A percentile compares a stretch with the other conserved stretches of the same genome.
phyloP scores from a whole-genome alignment of 2,113 vertebrate species.

The Microtus montanus region DNA sequence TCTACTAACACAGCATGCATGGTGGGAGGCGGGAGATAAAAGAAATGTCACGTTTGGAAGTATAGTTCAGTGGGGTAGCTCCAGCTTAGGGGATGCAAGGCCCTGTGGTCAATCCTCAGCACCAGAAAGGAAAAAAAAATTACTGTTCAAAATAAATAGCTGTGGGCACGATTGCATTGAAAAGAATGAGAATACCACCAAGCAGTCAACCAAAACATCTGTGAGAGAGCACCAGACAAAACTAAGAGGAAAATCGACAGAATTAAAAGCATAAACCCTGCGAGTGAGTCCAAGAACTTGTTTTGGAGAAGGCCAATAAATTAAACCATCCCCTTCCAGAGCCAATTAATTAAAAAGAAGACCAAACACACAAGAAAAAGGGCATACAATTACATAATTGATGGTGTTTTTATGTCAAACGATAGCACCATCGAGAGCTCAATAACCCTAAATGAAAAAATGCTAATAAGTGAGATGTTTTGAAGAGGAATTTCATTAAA shows the following conservation, averaged over 20 bases:
- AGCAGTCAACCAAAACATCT: not conserved
- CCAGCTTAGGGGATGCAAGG: not conserved
- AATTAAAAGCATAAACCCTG: not conserved
- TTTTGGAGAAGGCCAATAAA: slow-evolving; percentile 4
- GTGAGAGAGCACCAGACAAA: not conserved
- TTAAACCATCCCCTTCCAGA: not conserved
- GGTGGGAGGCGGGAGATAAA: not conserved
- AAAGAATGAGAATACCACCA: not conserved
- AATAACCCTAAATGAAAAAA: not conserved
- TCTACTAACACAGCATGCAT: not conserved
- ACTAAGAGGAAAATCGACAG: not conserved
- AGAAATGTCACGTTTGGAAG: not conserved
- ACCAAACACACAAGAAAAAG: not conserved
- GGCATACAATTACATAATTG: not conserved
- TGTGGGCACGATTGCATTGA: not conserved
- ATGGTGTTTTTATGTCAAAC: not conserved
- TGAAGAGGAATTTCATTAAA: not conserved
- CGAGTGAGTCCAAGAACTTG: not conserved
- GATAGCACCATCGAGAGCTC: not conserved
- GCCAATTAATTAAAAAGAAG: not conserved
- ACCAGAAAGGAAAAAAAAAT: not conserved
- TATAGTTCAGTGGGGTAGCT: not conserved
- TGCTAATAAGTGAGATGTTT: not conserved
- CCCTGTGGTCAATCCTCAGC: not conserved
- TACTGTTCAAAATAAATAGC: not conserved